phyloP scores from a whole-genome alignment of 2,888 invertebrate species.

The Ceraclea dissimilis region DNA sequence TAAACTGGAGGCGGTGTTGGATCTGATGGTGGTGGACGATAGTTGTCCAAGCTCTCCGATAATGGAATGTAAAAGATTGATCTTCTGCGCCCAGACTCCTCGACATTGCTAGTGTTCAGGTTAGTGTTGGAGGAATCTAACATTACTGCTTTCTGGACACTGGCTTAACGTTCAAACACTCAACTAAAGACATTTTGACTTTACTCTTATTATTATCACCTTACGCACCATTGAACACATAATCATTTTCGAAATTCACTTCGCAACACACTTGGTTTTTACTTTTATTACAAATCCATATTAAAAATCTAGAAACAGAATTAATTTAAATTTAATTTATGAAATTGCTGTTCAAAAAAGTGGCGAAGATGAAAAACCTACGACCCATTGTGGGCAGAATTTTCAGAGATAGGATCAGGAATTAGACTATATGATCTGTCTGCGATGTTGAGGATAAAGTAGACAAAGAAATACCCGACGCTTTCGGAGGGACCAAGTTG shows the following conservation, averaged over 20 bases:
- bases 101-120: slow-evolving; percentile 36
- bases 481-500: too few species aligned
- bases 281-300: too few species aligned
- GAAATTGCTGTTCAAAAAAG: too few species aligned
- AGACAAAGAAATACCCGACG: too few species aligned
- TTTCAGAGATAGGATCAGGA: too few species aligned
- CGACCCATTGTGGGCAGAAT: too few species aligned
- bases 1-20: slow-evolving; percentile 36
- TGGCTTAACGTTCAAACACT: background rate
- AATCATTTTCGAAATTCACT: background rate
- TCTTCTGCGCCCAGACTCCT: slow-evolving; percentile 53
- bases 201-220: background rate
- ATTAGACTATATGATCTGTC: too few species aligned
- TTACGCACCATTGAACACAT: background rate
- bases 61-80: slow-evolving; percentile 72
- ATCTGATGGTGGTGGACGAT: slow-evolving; percentile 46
- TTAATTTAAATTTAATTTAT: too few species aligned
- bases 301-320: too few species aligned
- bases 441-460: too few species aligned
- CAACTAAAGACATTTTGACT: background rate
- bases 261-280: too few species aligned
- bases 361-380: too few species aligned
- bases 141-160: slow-evolving; percentile 31
- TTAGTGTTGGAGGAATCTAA: slow-evolving; percentile 32
- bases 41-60: slow-evolving; percentile 52